Evolutionary conservation across 2,888 invertebrate genomes (phyloP).

Genomic region (Nesidiocoris tenuis): DNA sequence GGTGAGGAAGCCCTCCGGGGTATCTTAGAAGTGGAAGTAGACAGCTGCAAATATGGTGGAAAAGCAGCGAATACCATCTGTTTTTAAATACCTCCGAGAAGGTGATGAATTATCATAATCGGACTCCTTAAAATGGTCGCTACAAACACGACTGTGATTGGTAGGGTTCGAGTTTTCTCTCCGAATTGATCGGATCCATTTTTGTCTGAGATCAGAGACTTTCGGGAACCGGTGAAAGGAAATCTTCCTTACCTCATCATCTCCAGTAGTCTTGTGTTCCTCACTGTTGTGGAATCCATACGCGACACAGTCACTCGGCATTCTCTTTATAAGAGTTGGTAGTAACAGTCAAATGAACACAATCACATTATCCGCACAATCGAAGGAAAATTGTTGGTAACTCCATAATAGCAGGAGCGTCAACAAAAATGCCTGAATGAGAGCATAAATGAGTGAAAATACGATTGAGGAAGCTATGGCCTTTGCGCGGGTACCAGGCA

Average conservation of each 20-base stretch:
- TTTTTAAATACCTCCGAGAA: slow-evolving; percentile 25
- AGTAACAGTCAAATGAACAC: no score
- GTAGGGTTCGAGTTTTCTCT: slow-evolving; percentile 43
- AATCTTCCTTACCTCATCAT: slow-evolving; percentile 8
- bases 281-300: slow-evolving; percentile 14
- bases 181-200: slow-evolving; percentile 32
- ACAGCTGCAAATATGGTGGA: slow-evolving; percentile 15
- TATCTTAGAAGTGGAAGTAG: background rate
- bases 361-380: no score
- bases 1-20: no score
- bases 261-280: background rate
- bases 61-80: slow-evolving; percentile 1
- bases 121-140: slow-evolving; percentile 38
- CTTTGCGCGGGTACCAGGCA: no score
- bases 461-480: no score
- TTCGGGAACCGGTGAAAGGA: slow-evolving; percentile 23
- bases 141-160: slow-evolving; percentile 38
- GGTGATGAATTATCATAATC: slow-evolving; percentile 37
- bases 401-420: no score
- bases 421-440: no score
- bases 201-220: slow-evolving; percentile 19
- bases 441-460: no score
- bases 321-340: no score
- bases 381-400: no score
- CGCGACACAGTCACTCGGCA: slow-evolving; percentile 19